Percentiles rank a stretch among this genome's conserved stretches.
These are phyloP conservation scores for Stenodema calcarata DNA, from an alignment of 2,888 invertebrate genomes.

Conservation along the genomic window DNA sequence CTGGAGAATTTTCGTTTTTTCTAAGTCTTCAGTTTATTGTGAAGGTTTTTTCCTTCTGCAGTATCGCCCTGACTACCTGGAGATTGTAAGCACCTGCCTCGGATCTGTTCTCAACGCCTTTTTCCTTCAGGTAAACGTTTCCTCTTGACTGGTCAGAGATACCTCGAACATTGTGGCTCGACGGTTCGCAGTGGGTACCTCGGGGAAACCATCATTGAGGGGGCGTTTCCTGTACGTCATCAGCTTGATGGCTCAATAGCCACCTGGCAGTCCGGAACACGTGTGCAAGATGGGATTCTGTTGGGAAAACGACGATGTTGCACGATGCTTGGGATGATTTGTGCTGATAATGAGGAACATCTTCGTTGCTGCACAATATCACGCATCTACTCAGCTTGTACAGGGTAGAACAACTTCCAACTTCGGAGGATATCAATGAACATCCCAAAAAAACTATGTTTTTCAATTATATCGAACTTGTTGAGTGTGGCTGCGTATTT, in stretches of 20 bases:
- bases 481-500: too few relatives aligned
- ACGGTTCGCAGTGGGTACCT: neutral
- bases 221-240: neutral
- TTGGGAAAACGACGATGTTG: neutral
- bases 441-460: too few relatives aligned
- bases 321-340: neutral
- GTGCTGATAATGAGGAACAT: too few relatives aligned
- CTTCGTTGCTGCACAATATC: too few relatives aligned
- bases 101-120: neutral
- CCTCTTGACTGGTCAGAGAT: neutral
- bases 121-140: neutral
- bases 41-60: neutral
- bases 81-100: conserved; percentile 21
- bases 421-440: too few relatives aligned
- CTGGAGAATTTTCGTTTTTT: neutral
- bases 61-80: conserved; percentile 6
- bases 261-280: neutral
- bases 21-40: neutral
- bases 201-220: neutral
- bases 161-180: neutral
- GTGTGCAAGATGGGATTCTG: neutral
- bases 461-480: too few relatives aligned
- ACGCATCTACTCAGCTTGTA: too few relatives aligned
- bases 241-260: neutral
- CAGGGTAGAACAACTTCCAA: too few relatives aligned